Percentiles rank a stretch among this genome's conserved stretches.
These are phyloP conservation scores for Halocynthia roretzi DNA, from an alignment of 23 tunicate species.

Conservation along the genomic window DNA sequence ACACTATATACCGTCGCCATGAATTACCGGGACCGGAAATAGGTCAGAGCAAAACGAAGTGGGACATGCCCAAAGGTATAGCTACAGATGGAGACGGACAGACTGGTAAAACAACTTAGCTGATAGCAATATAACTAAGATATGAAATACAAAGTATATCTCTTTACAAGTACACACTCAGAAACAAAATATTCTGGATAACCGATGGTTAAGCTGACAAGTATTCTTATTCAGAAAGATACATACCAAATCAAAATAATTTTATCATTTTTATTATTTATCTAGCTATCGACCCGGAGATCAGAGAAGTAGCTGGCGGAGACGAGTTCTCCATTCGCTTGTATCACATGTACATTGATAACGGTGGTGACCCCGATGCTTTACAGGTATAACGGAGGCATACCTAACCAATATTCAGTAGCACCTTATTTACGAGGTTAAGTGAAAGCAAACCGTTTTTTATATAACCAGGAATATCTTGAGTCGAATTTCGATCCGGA, in stretches of 20 bases:
- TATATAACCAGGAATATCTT: conserved; percentile 55
- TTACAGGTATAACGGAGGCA: conserved; percentile 29
- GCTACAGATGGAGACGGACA: background rate
- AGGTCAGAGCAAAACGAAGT: conserved; percentile 10
- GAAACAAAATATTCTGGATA: too few relatives aligned
- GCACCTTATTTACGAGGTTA: background rate
- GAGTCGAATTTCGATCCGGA: conserved; percentile 63
- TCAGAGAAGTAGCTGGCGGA: conserved; percentile 19
- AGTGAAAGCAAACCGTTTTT: background rate
- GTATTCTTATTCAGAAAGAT: background rate
- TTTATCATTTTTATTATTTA: background rate
- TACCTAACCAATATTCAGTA: background rate
- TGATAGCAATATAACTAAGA: background rate
- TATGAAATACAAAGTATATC: background rate
- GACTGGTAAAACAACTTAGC: background rate
- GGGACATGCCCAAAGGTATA: conserved; percentile 46
- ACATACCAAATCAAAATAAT: background rate
- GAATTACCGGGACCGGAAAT: background rate
- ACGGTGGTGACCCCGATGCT: conserved; percentile 56
- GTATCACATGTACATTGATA: conserved; percentile 35
- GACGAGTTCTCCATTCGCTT: conserved; percentile 31
- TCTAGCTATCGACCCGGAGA: too few relatives aligned
- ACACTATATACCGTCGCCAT: conserved; percentile 57
- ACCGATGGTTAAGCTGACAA: background rate
- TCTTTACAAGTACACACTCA: background rate